Evolutionary conservation across 2,888 invertebrate species (phyloP).

Genomic region (Caenorhabditis wallacei): DNA sequence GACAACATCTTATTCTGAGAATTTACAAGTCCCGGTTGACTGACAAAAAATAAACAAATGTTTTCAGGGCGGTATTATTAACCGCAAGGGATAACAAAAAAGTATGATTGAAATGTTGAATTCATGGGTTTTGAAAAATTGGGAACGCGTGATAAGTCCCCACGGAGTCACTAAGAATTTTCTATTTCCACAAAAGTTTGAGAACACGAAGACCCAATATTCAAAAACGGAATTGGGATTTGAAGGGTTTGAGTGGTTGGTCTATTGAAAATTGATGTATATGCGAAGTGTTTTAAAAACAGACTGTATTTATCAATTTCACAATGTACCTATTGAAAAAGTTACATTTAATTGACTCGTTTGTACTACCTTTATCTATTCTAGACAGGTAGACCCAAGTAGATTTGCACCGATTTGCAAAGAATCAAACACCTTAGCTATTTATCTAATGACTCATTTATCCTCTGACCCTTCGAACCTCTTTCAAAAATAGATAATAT

Average conservation of each 20-base stretch:
- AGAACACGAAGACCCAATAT: not conserved
- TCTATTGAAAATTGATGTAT: no score
- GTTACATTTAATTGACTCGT: no score
- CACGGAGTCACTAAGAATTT: not conserved
- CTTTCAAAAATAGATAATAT: conserved; percentile 18
- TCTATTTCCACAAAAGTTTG: not conserved
- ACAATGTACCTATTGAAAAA: no score
- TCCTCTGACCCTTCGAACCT: conserved; percentile 1
- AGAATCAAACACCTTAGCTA: not conserved
- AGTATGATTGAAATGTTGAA: conserved; percentile 4
- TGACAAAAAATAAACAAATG: conserved; percentile 3
- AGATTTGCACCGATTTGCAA: not conserved
- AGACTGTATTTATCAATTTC: no score
- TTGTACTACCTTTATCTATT: no score
- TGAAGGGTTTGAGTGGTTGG: no score
- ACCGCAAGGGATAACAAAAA: conserved; percentile 38
- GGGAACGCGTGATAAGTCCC: conserved; percentile 16
- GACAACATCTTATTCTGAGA: not conserved
- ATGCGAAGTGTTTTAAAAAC: no score
- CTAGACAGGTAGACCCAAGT: no score
- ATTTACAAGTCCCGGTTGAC: conserved; percentile 20
- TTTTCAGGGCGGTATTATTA: conserved; percentile 24
- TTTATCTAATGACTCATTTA: conserved; percentile 7
- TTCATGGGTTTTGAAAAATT: conserved; percentile 9
- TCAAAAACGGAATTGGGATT: not conserved